These are phyloP conservation scores for Cottoperca gobio DNA, from an alignment of 2,797 vertebrate genomes.

Conservation along the genomic window DNA sequence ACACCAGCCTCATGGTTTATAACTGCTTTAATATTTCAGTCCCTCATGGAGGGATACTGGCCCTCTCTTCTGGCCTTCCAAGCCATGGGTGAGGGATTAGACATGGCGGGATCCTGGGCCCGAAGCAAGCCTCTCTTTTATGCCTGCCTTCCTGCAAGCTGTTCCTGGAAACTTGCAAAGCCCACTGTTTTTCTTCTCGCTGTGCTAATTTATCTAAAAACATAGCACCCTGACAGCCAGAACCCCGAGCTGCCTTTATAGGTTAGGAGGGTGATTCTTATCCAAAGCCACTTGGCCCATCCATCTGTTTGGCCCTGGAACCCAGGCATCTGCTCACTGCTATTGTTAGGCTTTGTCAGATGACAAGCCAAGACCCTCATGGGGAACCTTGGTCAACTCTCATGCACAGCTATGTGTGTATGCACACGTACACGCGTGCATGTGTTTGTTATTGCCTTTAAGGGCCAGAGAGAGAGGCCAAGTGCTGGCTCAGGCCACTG, in stretches of 20 bases:
- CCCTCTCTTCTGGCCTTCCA: conserved; percentile 59
- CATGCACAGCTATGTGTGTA: conserved; percentile 55
- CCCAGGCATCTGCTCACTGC: conserved; percentile 83
- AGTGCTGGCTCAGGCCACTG: conserved; percentile 74
- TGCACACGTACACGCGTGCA: conserved; percentile 36
- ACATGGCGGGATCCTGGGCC: conserved; percentile 68
- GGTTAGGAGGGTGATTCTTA: conserved; percentile 78
- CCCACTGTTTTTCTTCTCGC: conserved; percentile 78
- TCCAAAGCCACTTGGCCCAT: conserved; percentile 82
- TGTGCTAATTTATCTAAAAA: conserved; percentile 85
- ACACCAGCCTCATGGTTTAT: conserved; percentile 58
- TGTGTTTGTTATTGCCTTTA: conserved; percentile 58
- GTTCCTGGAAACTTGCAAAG: conserved; percentile 78
- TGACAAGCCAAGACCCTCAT: conserved; percentile 85
- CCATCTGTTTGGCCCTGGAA: conserved; percentile 86
- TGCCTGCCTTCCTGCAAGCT: conserved; percentile 80
- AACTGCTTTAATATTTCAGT: conserved; percentile 76
- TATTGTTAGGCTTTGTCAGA: conserved; percentile 86
- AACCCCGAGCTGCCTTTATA: conserved; percentile 75
- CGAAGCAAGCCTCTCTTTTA: conserved; percentile 67
- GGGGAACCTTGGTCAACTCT: conserved; percentile 76
- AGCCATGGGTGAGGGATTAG: conserved; percentile 77
- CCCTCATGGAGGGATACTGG: conserved; percentile 54
- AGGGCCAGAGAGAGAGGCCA: conserved; percentile 65
- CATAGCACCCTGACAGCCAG: conserved; percentile 83